phyloP scores from a whole-genome alignment of 2,888 invertebrate species.

The Drosophila kuntzei region DNA sequence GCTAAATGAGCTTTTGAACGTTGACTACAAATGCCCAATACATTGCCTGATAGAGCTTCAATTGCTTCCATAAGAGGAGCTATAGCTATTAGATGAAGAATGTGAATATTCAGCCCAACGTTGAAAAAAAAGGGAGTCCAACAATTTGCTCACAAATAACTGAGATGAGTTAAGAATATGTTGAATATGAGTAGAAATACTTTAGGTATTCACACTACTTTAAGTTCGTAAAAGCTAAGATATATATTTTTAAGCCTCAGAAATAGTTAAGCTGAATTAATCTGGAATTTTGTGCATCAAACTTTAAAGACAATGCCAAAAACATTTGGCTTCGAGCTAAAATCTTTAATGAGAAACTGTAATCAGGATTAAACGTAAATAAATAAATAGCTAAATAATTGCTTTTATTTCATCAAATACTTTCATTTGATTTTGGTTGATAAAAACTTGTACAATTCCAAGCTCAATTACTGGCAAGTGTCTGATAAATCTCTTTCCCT shows the following conservation, averaged over 20 bases:
- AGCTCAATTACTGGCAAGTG: slow-evolving; percentile 9
- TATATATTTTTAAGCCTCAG: too few relatives aligned
- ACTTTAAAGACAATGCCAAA: not conserved
- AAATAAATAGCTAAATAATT: slow-evolving; percentile 2
- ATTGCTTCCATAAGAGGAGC: not conserved
- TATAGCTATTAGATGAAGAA: not conserved
- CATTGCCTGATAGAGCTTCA: slow-evolving; percentile 3
- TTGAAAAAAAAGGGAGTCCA: not conserved
- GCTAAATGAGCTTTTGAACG: slow-evolving; percentile 41
- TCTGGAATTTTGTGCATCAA: too few relatives aligned
- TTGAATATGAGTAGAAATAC: not conserved
- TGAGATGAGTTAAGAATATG: not conserved
- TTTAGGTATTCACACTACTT: not conserved
- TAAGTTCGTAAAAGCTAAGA: too few relatives aligned
- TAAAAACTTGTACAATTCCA: slow-evolving; percentile 11
- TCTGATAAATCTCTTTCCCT: slow-evolving; percentile 31
- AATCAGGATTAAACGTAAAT: not conserved
- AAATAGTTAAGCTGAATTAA: too few relatives aligned
- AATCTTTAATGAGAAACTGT: not conserved
- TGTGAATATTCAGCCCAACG: not conserved
- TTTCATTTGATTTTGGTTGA: not conserved
- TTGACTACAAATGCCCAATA: slow-evolving; percentile 27
- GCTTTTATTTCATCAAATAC: slow-evolving; percentile 2
- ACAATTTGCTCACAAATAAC: not conserved
- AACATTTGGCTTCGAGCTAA: not conserved